Evolutionary conservation across 2,888 invertebrate genomes (phyloP), one percentile per base, ranked within the genome.

Genomic region (Prosapia bicincta): DNA sequence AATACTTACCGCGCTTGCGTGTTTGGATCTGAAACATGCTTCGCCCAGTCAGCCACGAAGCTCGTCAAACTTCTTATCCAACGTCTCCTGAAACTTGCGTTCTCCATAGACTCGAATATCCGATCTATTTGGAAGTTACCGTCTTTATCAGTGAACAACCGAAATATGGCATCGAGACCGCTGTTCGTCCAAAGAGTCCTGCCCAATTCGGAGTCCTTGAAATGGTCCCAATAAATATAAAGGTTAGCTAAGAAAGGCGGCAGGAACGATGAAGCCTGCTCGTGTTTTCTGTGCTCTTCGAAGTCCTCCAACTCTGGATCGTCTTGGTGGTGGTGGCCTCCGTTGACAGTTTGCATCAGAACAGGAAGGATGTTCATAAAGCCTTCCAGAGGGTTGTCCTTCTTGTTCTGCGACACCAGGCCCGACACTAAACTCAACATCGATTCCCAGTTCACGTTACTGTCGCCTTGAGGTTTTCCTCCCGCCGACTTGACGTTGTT

Each of bases 21-120:
- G 77, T 90, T 89, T 0, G 94, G 93, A 82, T 94, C 92, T 0
- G 94, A 90, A 24, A 93, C 83, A 80, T 93, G 90, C 24, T 92
- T 89, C 30, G 93, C 88, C 87, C 91, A 90, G 75, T 92, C 91
- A 0, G 93, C 92, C 78, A 95, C 85, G 82, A 92, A 93, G 78
- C 90, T 89, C 0, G 94, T 92, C 9, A 93, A 88, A 5, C 90
- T 89, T 81, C 90, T 90, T 79, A 95, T 92, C 95, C 95, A 95
- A 79, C 92, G 90, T 70, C 92, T 89, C 78, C 95, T 89, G 82
- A 94, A 92, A 69, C 91, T 90, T 76, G 92, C 93, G 83, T 94
- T 94, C 83, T 95, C 93, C 80, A 95, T 89, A 80, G 92, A 91
- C 81, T 91, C 92, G 80, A 93, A 88, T 82, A 95, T 90, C 79